Percentiles rank a stretch among this genome's conserved stretches.
These are phyloP conservation scores for Coracopsis vasa DNA, from an alignment of 2,113 vertebrate genomes.

Conservation along the genomic window DNA sequence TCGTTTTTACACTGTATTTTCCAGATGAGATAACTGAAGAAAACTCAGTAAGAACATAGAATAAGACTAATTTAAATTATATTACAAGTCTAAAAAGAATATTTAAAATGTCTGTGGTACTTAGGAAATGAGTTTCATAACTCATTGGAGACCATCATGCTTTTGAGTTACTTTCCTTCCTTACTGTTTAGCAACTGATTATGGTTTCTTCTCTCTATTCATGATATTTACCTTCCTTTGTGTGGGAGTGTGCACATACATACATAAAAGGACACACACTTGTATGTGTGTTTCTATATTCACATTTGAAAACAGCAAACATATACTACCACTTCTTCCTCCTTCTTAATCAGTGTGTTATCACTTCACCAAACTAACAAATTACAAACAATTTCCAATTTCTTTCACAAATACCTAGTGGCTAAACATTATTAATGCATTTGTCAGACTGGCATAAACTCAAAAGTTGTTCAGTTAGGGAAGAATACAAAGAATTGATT, in stretches of 20 bases:
- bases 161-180: constrained; percentile 44
- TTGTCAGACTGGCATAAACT: constrained; percentile 67
- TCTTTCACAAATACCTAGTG: constrained; percentile 69
- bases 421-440: constrained; percentile 76
- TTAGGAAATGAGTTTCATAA: constrained; percentile 56
- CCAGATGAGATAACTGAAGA: constrained; percentile 17
- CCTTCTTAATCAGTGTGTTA: constrained; percentile 25
- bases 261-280: neutral
- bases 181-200: constrained; percentile 26
- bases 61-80: constrained; percentile 58
- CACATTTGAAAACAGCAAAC: constrained; percentile 47
- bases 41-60: constrained; percentile 30
- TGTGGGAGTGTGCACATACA: neutral
- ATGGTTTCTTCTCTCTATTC: constrained; percentile 1
- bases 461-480: constrained; percentile 73
- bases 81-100: constrained; percentile 54
- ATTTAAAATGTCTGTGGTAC: constrained; percentile 45
- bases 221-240: neutral
- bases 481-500: constrained; percentile 64
- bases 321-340: neutral
- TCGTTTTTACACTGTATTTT: constrained; percentile 15
- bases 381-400: constrained; percentile 72
- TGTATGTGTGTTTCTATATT: neutral
- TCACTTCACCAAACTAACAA: constrained; percentile 67
- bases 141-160: neutral